Evolutionary conservation across 2,797 vertebrate genomes (phyloP).

Genomic region (Crax fasciolata): DNA sequence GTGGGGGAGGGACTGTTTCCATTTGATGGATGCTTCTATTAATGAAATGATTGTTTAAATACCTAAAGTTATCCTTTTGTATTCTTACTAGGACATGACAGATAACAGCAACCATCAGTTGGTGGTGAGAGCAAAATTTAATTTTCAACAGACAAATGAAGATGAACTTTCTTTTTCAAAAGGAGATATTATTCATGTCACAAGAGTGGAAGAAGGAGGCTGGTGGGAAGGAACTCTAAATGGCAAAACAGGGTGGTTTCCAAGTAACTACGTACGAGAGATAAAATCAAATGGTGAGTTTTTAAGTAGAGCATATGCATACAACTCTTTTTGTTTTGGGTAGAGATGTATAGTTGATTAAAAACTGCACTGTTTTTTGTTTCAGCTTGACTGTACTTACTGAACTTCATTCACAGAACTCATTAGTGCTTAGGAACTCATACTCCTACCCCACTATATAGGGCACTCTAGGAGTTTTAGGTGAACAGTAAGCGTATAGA

Average conservation of each 20-base stretch:
- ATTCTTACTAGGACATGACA: conserved; percentile 92
- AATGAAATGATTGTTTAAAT: background rate
- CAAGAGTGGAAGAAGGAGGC: conserved; percentile 96
- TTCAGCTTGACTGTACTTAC: background rate
- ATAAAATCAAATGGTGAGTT: conserved; percentile 94
- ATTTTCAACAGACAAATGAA: conserved; percentile 98
- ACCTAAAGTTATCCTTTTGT: background rate
- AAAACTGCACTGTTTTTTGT: background rate
- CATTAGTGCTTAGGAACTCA: background rate
- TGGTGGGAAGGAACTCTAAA: conserved; percentile 96
- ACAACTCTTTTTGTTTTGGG: background rate
- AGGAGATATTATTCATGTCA: conserved; percentile 95
- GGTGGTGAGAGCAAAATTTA: conserved; percentile 95
- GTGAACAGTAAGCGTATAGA: background rate
- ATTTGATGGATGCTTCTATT: background rate
- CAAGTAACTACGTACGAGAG: conserved; percentile 98
- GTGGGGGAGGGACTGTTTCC: background rate
- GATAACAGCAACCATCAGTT: conserved; percentile 93
- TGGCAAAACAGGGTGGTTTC: conserved; percentile 97
- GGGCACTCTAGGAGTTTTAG: background rate
- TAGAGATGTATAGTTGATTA: background rate
- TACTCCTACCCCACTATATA: fast-evolving
- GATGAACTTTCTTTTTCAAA: conserved; percentile 97
- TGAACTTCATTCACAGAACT: background rate
- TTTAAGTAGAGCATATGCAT: background rate